A percentile compares a stretch with the other conserved stretches of the same genome.
Evolutionary conservation across 2,113 vertebrate genomes (phyloP).

Genomic region (Onychostruthus taczanowskii): DNA sequence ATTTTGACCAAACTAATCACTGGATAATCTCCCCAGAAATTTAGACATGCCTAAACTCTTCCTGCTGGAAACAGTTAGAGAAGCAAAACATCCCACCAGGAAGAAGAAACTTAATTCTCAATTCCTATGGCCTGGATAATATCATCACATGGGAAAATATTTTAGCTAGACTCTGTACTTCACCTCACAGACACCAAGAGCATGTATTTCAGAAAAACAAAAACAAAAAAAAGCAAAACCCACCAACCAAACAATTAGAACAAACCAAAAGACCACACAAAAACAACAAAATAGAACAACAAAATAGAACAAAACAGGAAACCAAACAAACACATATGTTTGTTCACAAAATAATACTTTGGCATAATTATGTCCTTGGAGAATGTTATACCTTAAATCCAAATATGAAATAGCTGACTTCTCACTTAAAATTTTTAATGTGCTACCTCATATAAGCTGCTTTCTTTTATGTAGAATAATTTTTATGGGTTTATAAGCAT

Average conservation of each 20-base stretch:
- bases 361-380: not conserved
- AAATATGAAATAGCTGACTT: not conserved
- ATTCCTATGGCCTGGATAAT: rapidly evolving
- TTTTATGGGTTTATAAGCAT: not conserved
- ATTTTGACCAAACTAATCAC: not conserved
- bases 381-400: not conserved
- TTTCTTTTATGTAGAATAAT: not conserved
- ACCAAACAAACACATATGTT: not conserved
- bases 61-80: not conserved
- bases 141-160: not conserved
- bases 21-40: not conserved
- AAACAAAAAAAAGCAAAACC: not conserved
- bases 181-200: not conserved
- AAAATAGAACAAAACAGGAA: not conserved
- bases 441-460: not conserved
- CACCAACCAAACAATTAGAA: not conserved
- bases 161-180: not conserved
- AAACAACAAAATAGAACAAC: not conserved
- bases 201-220: not conserved
- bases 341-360: not conserved
- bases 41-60: not conserved
- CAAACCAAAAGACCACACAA: no score
- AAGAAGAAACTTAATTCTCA: not conserved
- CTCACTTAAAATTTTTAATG: not conserved
- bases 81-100: not conserved